These are phyloP conservation scores for Xenus cinereus DNA, from an alignment of 2,113 vertebrate species.

Conservation along the genomic window DNA sequence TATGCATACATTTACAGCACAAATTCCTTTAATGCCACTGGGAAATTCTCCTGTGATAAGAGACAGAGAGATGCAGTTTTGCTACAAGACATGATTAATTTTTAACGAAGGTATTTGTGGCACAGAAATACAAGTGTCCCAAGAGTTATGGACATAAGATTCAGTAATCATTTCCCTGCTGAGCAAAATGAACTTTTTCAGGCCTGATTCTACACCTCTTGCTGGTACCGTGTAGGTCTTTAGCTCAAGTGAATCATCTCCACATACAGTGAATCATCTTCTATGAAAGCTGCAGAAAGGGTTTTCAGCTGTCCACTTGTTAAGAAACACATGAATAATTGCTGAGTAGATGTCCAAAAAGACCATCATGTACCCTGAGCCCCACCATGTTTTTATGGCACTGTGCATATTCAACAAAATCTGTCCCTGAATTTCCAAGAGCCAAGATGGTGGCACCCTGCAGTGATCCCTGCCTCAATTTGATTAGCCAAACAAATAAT, in stretches of 20 bases:
- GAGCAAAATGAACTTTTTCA: not conserved
- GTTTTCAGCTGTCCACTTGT: not conserved
- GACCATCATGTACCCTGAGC: not conserved
- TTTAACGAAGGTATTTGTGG: conserved; percentile 26
- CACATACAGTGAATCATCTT: not conserved
- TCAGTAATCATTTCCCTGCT: not conserved
- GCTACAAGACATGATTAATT: conserved; percentile 1
- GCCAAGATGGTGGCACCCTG: not conserved
- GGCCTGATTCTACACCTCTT: not conserved
- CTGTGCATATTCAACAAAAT: not conserved
- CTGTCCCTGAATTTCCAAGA: not conserved
- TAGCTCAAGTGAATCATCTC: conserved; percentile 13
- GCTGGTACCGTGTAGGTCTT: not conserved
- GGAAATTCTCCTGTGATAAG: not conserved
- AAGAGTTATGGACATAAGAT: not conserved
- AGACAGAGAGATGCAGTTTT: not conserved
- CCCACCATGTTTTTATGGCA: not conserved
- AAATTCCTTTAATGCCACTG: not conserved
- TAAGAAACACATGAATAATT: not conserved
- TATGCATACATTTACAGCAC: not conserved
- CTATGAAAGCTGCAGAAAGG: not conserved
- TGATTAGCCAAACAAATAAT: not conserved
- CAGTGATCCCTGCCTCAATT: not conserved
- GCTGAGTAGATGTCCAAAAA: not conserved
- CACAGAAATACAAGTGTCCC: not conserved